Percentiles rank a stretch among this genome's conserved stretches.
Evolutionary conservation across 2,888 invertebrate species (phyloP).

Genomic region (Drosophila kuntzei): DNA sequence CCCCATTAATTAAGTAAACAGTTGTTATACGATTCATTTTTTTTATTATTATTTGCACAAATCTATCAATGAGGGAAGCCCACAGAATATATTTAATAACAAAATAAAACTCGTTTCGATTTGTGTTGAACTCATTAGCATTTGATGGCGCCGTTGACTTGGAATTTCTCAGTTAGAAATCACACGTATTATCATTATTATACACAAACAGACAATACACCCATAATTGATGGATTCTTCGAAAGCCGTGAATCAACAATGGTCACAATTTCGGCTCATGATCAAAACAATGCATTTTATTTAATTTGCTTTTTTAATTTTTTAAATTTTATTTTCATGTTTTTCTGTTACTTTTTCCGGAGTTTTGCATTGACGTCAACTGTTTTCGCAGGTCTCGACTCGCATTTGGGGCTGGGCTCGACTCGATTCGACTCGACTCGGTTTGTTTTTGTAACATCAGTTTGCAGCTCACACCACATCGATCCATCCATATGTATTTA

Average conservation of each 20-base stretch:
- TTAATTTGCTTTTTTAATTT: constrained; percentile 20
- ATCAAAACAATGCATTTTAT: constrained; percentile 36
- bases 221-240: constrained; percentile 41
- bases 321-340: constrained; percentile 2
- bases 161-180: constrained; percentile 41
- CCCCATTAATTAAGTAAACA: constrained; percentile 68
- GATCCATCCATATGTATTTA: constrained; percentile 35
- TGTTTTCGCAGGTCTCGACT: constrained; percentile 25
- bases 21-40: constrained; percentile 28
- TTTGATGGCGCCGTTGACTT: constrained; percentile 43
- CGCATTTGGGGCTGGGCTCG: constrained; percentile 43
- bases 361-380: constrained; percentile 68
- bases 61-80: constrained; percentile 58
- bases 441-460: neutral
- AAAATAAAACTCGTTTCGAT: constrained; percentile 44
- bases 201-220: constrained; percentile 3
- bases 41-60: constrained; percentile 38
- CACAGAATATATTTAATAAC: constrained; percentile 35
- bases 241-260: constrained; percentile 57
- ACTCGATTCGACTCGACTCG: too few relatives aligned
- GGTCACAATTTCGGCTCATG: constrained; percentile 35
- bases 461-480: constrained; percentile 7
- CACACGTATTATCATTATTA: constrained; percentile 6
- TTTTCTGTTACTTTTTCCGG: constrained; percentile 45
- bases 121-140: constrained; percentile 66